Evolutionary conservation across 2,113 vertebrate genomes (phyloP), one percentile per base, ranked within the genome.

Genomic region (Aramus guarauna): DNA sequence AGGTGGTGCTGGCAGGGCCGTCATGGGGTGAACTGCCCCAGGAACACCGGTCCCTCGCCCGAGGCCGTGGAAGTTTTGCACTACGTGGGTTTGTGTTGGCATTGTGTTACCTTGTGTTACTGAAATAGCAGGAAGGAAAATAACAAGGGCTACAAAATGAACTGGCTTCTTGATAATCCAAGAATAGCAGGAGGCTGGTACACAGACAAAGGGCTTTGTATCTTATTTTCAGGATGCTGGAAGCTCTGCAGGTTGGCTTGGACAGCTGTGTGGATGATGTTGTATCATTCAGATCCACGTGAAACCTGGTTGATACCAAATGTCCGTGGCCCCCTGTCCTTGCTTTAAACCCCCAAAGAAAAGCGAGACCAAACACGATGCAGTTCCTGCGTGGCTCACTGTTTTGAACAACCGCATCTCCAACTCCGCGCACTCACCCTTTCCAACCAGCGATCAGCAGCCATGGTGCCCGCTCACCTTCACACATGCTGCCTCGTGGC

Each of bases 171-270:
- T 62, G 36, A 32, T 76, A 66, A 88, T 53, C 64, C 62, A 53
- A 52, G 66, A 88, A 15, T 48, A 92, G 66, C 68, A 76, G 63
- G 68, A 93, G 92, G 67, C 45, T 62, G 17, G 27, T 92, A n/a
- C 48, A 30, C 14, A 21, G 62, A 80, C 75, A 86, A 94, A 91
- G 79, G 60, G 52, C 66, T 92, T 59, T 73, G 60, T 26, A 1
- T 55, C n/a, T 37, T 69, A 17, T 76, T 82, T 94, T 39, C 77
- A 80, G 79, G 60, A 74, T 78, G 71, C 68, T 78, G 85, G 16
- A 50, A 84, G 74, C 84, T 82, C 85, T 92, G 90, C 75, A 71
- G 76, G 90, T 93, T 96, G 77, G 48, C 85, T 82, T 71, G 90
- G 39, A 47, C 91, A 94, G 80, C 87, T 94, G 66, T 17, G 9